A percentile compares a stretch with the other conserved stretches of the same genome.
phyloP scores from a whole-genome alignment of 1,140 invertebrate genomes.

The Drosophila erecta region DNA sequence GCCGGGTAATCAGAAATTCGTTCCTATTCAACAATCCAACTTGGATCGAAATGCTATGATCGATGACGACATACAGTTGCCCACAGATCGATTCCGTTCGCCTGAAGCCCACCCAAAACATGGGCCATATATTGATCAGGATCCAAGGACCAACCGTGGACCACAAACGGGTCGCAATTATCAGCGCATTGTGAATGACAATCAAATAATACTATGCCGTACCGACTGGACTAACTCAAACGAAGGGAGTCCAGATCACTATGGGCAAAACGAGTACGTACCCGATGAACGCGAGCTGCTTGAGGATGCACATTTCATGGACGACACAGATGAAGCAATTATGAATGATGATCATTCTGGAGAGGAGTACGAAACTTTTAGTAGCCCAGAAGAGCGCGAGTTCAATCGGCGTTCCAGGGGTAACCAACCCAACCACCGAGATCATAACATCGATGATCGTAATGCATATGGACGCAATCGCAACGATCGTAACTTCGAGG shows the following conservation, averaged over 20 bases:
- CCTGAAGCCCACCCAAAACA: not conserved
- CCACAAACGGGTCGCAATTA: slow-evolving; percentile 16
- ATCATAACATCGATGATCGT: slow-evolving; percentile 7
- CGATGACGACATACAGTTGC: not conserved
- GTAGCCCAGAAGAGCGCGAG: not conserved
- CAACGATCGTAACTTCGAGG: slow-evolving; percentile 10
- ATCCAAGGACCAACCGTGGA: not conserved
- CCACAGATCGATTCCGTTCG: not conserved
- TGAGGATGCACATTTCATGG: not conserved
- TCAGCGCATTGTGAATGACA: slow-evolving; percentile 32
- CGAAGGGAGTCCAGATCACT: not conserved
- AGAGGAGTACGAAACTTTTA: not conserved
- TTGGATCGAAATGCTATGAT: slow-evolving; percentile 1
- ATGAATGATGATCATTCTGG: not conserved
- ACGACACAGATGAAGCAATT: not conserved
- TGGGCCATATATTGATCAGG: not conserved
- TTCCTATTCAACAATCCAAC: not conserved
- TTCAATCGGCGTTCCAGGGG: not conserved
- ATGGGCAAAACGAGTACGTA: too few species aligned
- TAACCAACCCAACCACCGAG: not conserved
- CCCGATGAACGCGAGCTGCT: not conserved
- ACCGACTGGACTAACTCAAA: slow-evolving; percentile 18
- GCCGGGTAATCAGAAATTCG: not conserved
- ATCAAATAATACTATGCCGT: slow-evolving; percentile 33
- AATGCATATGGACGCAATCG: slow-evolving; percentile 9